Evolutionary conservation across 2,888 invertebrate species (phyloP).

Genomic region (Xanthorhoe spadicearia): DNA sequence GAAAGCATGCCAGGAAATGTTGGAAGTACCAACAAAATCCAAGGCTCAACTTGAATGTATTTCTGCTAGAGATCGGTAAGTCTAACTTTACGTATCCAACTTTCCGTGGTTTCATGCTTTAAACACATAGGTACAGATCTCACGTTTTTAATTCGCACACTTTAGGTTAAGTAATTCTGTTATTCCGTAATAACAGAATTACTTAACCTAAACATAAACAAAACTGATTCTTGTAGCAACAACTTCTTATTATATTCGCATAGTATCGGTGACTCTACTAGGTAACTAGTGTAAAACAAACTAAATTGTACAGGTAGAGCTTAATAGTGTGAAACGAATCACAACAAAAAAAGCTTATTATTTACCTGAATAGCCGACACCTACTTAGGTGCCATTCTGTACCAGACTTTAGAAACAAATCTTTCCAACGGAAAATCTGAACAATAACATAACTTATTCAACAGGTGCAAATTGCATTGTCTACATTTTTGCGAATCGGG

Average conservation of each 20-base stretch:
- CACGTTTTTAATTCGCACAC: too few relatives aligned
- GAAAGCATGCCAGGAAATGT: slow-evolving; percentile 88
- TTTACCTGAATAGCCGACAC: too few relatives aligned
- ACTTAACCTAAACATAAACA: too few relatives aligned
- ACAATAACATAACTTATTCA: not conserved
- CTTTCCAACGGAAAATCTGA: not conserved
- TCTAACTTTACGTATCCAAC: not conserved
- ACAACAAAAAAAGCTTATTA: too few relatives aligned
- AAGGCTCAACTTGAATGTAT: slow-evolving; percentile 86
- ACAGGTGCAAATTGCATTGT: not conserved
- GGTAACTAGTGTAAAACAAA: too few relatives aligned
- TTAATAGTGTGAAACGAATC: too few relatives aligned
- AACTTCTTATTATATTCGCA: slow-evolving; percentile 70
- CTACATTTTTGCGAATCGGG: not conserved
- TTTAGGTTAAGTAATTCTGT: too few relatives aligned
- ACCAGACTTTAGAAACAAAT: not conserved
- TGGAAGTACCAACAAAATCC: slow-evolving; percentile 84
- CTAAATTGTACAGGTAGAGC: too few relatives aligned
- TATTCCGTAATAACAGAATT: too few relatives aligned
- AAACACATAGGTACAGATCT: too few relatives aligned
- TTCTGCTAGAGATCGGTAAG: slow-evolving; percentile 89
- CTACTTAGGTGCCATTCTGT: not conserved
- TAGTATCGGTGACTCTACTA: too few relatives aligned
- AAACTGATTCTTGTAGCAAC: slow-evolving; percentile 54
- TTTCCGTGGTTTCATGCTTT: not conserved